Evolutionary conservation across 1,140 invertebrate species (phyloP).

Genomic region (Aphidius gifuensis): DNA sequence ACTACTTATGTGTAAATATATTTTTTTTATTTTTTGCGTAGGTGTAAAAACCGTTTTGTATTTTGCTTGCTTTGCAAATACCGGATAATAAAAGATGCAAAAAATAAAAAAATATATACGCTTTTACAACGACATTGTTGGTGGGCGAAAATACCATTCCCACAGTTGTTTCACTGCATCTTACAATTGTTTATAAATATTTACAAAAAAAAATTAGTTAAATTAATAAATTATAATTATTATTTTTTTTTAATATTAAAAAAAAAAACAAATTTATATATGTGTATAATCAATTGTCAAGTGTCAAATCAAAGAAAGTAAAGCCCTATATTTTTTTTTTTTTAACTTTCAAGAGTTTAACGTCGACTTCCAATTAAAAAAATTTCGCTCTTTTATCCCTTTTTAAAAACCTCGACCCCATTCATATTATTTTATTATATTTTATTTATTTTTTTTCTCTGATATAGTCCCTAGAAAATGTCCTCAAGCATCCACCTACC

Average conservation of each 20-base stretch:
- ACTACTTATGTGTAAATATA: no score
- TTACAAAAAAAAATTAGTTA: no score
- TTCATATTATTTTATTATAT: conserved; percentile 18
- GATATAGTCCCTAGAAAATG: conserved; percentile 15
- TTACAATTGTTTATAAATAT: conserved; percentile 1
- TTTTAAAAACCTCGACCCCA: conserved; percentile 18
- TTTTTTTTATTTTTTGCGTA: no score
- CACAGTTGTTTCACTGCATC: conserved; percentile 6
- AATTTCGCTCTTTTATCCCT: conserved; percentile 32
- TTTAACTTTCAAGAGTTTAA: conserved; percentile 5
- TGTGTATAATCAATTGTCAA: no score
- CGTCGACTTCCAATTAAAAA: conserved; percentile 41
- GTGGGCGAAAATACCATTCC: conserved; percentile 12
- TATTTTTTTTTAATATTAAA: no score
- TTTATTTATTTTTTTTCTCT: conserved; percentile 29
- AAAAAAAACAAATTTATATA: no score
- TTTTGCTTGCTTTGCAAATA: neutral
- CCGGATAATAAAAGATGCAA: no score
- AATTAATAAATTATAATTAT: no score
- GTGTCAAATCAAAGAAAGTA: no score
- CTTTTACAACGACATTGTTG: neutral
- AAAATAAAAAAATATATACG: no score
- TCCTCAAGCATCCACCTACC: no score
- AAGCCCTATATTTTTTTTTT: neutral
- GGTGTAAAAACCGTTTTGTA: conserved; percentile 7